Base-by-base conservation (phyloP, 1,140 invertebrate species). In the Plutomurus gul region DNA sequence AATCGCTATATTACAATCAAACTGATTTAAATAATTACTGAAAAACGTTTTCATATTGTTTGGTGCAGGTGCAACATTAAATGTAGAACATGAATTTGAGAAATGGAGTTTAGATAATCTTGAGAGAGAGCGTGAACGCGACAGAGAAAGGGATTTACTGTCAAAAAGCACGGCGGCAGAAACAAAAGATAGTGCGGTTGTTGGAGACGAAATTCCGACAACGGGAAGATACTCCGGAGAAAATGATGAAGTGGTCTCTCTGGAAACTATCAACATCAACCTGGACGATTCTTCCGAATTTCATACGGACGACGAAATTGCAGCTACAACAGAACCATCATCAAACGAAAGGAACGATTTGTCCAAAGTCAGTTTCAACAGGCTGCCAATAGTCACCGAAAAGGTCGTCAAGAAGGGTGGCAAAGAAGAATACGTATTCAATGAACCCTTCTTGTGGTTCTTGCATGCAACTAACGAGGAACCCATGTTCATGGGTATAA, bases 401-500 rank as follows among this genome's bases (percentile, higher is more conserved):
- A 74, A 74, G 49, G 25, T 8, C 3, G 27, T 33, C 8, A 74
- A 74, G 7, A 47, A 47, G 36, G 43, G 27, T 47, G 39, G 36
- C 11, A 49, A 47, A 43, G 72, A 74, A 47, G 40, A 47, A 18
- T 75, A 75, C n/a, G 39, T 16, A 47, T 79, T 79, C 18, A 39
- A 79, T 20, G 51, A 79, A 39, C 78, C 78, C 5, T 79, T 79
- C 56, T 43, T 79, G 16, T 79, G 78, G 78, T 79, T 79, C 30
- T 40, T 79, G n/a, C 78, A 79, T 47, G 78, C 78, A 8, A 79
- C 74, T 7, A 70, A 75, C 27, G 78, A 79, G 40, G 78, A 79
- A 16, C 78, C 78, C 8, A 79, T 79, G 78, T 79, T 79, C 49
- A 79, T 79, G 78, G 78, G 78, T 6, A 76, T 79, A 25, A 47